These are phyloP conservation scores for Collichthys lucidus DNA, from an alignment of 2,113 vertebrate species.

Conservation along the genomic window DNA sequence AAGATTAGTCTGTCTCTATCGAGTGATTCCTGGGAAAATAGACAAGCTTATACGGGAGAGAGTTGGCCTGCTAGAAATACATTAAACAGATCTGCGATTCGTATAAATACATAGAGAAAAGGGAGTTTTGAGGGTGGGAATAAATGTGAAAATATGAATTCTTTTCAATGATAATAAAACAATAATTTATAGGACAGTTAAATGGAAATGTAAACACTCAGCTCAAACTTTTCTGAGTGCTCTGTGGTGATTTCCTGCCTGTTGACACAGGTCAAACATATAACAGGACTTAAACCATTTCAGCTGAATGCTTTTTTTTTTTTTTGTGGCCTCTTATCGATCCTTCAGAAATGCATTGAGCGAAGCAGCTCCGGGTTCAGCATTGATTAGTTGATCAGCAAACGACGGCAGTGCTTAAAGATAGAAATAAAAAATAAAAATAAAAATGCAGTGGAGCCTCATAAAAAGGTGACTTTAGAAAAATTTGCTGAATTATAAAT, in stretches of 20 bases:
- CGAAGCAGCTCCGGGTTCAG: conserved; percentile 64
- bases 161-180: background rate
- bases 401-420: conserved; percentile 69
- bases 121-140: background rate
- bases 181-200: background rate
- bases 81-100: background rate
- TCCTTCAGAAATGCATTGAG: conserved; percentile 71
- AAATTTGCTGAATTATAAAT: background rate
- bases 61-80: conserved; percentile 17
- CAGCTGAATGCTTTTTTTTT: conserved; percentile 42
- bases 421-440: conserved; percentile 67
- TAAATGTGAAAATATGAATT: background rate
- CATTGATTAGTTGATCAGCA: conserved; percentile 77
- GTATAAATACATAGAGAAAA: background rate
- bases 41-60: conserved; percentile 41
- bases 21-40: conserved; percentile 70
- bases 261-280: conserved; percentile 66
- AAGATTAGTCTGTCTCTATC: conserved; percentile 80
- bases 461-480: conserved; percentile 16
- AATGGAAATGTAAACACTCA: conserved; percentile 8
- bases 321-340: conserved; percentile 54
- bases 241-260: conserved; percentile 40
- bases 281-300: conserved; percentile 56
- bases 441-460: conserved; percentile 56
- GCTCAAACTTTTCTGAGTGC: conserved; percentile 40